These are phyloP conservation scores for Troides aeacus DNA, from an alignment of 2,888 invertebrate genomes.

Conservation along the genomic window DNA sequence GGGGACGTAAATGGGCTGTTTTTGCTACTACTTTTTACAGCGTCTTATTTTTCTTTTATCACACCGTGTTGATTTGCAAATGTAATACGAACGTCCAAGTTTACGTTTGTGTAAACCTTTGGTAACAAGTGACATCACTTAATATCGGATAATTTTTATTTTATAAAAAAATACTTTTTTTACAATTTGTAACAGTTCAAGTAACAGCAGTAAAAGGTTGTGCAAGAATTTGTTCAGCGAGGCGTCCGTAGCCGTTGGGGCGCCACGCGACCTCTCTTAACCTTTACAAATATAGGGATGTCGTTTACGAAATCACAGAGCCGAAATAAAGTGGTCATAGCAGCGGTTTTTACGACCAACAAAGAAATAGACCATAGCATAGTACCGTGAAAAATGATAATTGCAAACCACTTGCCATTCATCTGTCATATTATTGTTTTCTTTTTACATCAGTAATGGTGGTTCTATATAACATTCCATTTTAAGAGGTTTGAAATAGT, in stretches of 20 bases:
- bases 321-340: constrained; percentile 13
- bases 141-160: too few species aligned
- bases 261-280: constrained; percentile 27
- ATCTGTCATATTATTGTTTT: neutral
- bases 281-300: constrained; percentile 26
- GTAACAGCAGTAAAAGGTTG: constrained; percentile 1
- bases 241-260: constrained; percentile 21
- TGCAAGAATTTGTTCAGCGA: constrained; percentile 19
- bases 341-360: neutral
- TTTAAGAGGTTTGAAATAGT: too few species aligned
- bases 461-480: too few species aligned
- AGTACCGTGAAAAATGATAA: neutral
- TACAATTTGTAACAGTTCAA: neutral
- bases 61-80: too few species aligned
- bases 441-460: neutral
- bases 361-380: neutral
- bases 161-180: neutral
- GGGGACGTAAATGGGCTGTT: too few species aligned
- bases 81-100: too few species aligned
- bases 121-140: too few species aligned
- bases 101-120: too few species aligned
- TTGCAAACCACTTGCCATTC: neutral
- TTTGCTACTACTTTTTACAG: too few species aligned
- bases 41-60: too few species aligned
- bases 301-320: constrained; percentile 15